Evolutionary conservation across 2,113 vertebrate species (phyloP).

Genomic region (Tenebrosternarchus preto): DNA sequence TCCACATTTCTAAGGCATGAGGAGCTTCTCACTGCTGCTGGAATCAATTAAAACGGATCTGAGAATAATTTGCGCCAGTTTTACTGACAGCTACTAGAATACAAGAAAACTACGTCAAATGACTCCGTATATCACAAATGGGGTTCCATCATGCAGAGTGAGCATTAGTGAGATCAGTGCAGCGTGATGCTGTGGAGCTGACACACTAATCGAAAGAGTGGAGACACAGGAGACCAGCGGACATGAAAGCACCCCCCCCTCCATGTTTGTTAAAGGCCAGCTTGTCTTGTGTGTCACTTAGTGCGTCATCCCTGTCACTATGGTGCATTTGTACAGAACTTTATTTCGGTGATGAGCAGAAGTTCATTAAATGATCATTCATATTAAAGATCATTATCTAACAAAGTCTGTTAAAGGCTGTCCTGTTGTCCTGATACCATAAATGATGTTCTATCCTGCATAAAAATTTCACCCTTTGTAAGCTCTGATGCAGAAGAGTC

Average conservation of each 20-base stretch:
- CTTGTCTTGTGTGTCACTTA: not conserved
- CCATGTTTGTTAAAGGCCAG: slow-evolving; percentile 2
- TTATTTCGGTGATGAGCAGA: not conserved
- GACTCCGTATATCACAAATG: too few species aligned
- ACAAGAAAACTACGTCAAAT: too few species aligned
- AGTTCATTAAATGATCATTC: slow-evolving; percentile 30
- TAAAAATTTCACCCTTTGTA: not conserved
- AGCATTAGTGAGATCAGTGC: slow-evolving; percentile 18
- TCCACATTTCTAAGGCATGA: too few species aligned
- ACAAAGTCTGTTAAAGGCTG: not conserved
- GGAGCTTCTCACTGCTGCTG: too few species aligned
- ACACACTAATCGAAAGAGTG: slow-evolving; percentile 1
- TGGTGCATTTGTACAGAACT: slow-evolving; percentile 25
- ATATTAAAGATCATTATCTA: slow-evolving; percentile 46
- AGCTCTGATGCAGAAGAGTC: not conserved
- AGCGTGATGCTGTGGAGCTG: slow-evolving; percentile 16
- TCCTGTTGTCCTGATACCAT: not conserved
- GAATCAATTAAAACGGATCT: too few species aligned
- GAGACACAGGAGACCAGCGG: not conserved
- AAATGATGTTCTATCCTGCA: not conserved
- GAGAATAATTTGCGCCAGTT: too few species aligned
- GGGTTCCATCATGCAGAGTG: too few species aligned
- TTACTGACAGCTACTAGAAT: too few species aligned
- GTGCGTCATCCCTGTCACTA: slow-evolving; percentile 39
- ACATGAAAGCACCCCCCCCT: slow-evolving; percentile 12